A percentile compares a stretch with the other conserved stretches of the same genome.
Evolutionary conservation across 2,888 invertebrate genomes (phyloP).

Genomic region (Ephialtes manifestator): DNA sequence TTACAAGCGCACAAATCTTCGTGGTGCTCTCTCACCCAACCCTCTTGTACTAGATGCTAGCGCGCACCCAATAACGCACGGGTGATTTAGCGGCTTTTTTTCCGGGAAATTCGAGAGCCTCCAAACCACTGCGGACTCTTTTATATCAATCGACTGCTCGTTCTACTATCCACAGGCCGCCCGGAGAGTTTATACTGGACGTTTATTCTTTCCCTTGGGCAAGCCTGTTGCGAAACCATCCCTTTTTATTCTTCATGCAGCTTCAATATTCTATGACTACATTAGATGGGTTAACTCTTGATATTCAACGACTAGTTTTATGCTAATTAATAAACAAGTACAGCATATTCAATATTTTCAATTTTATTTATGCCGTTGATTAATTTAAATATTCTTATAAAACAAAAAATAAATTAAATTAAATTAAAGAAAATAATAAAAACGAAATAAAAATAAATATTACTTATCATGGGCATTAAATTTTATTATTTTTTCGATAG

Average conservation of each 20-base stretch:
- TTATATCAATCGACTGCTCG: conserved; percentile 82
- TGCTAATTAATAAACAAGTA: no score
- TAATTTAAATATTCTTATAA: no score
- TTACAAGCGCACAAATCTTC: conserved; percentile 71
- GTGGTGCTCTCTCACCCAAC: conserved; percentile 55
- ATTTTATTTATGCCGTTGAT: no score
- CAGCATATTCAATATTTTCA: no score
- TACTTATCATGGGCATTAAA: no score
- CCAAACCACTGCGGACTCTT: conserved; percentile 78
- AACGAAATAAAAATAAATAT: no score
- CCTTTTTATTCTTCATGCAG: neutral
- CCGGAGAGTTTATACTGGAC: conserved; percentile 51
- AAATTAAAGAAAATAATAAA: no score
- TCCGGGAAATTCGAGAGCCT: conserved; percentile 76
- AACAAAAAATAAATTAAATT: no score
- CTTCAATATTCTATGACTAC: neutral
- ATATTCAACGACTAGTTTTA: neutral
- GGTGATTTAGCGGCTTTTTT: conserved; percentile 83
- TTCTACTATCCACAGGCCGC: conserved; percentile 61
- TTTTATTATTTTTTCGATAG: no score
- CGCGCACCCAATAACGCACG: conserved; percentile 69
- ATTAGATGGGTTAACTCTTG: neutral
- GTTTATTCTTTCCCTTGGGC: conserved; percentile 49
- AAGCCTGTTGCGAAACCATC: conserved; percentile 61
- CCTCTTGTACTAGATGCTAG: conserved; percentile 53